Evolutionary conservation across 2,888 invertebrate genomes (phyloP), one percentile per base, ranked within the genome.

Genomic region (Philaethria dido): DNA sequence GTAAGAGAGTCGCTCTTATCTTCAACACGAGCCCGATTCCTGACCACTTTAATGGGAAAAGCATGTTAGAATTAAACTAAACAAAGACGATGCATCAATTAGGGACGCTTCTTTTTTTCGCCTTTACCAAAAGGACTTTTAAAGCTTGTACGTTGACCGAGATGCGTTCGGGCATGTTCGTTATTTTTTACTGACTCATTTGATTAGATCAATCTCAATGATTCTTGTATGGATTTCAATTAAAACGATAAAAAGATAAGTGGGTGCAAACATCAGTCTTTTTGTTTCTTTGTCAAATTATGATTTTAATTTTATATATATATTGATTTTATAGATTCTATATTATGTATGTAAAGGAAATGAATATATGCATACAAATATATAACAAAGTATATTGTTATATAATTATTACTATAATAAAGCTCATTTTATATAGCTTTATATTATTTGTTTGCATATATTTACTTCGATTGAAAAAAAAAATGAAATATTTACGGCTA

Each of bases 21-120:
- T 91, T 80, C 78, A 78, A 87, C 84, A 86, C 86, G 83, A 80
- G 80, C 82, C 83, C 87, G 88, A 90, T 88, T 90, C 87, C 90
- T 90, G 90, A 88, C 90, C 91, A 90, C 87, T 92, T 92, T 93
- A 93, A 93, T 93, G 93, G 93, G 91, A 91, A 92, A 93, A 93
- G 85, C 93, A 92, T 93, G 93, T 93, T 91, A 90, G 92, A 93
- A 92, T 93, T 92, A 92, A 93, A 90, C 93, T 93, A 92, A 93
- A 92, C 92, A 92, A 92, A 93, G 92, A 89, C 91, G 90, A 93
- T 91, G 92, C 93, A 93, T 93, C 93, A 93, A 93, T 93, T 93
- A 93, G 91, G 87, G 86, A 79, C 84, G 83, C 80, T 82, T 80
- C 81, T 85, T 78, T 84, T 85, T 86, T 78, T 77, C 71, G 76